Evolutionary conservation across 2,113 vertebrate genomes (phyloP).

Genomic region (Scophthalmus maximus): DNA sequence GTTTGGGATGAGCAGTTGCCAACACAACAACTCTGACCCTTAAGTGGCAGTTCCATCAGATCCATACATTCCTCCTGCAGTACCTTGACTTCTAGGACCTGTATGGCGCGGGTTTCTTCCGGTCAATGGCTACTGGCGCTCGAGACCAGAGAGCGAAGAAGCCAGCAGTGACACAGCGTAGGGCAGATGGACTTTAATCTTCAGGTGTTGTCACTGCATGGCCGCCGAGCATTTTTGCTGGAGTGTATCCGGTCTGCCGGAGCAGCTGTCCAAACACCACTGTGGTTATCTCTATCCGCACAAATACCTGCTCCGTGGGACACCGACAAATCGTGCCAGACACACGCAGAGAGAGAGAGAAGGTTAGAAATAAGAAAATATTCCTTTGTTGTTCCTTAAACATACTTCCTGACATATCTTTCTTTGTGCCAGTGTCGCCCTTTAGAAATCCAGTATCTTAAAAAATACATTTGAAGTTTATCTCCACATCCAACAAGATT

Average conservation of each 20-base stretch:
- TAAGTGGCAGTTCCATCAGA: not conserved
- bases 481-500: not conserved
- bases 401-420: not conserved
- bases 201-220: constrained; percentile 14
- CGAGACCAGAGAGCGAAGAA: constrained; percentile 2
- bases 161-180: not conserved
- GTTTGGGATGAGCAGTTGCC: not conserved
- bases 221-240: not conserved
- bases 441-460: not conserved
- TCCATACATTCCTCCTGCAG: not conserved
- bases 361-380: not conserved
- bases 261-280: constrained; percentile 18
- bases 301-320: not conserved
- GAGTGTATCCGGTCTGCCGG: not conserved
- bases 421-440: not conserved
- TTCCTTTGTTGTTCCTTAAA: not conserved
- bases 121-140: not conserved
- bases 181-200: constrained; percentile 36
- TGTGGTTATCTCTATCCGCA: not conserved
- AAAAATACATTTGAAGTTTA: not conserved
- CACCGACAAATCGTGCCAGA: not conserved
- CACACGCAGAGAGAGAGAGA: constrained; percentile 1
- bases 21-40: not conserved
- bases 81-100: no score
- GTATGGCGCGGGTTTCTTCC: no score